phyloP scores from a whole-genome alignment of 1,140 invertebrate species.

The Drosophila lini region DNA sequence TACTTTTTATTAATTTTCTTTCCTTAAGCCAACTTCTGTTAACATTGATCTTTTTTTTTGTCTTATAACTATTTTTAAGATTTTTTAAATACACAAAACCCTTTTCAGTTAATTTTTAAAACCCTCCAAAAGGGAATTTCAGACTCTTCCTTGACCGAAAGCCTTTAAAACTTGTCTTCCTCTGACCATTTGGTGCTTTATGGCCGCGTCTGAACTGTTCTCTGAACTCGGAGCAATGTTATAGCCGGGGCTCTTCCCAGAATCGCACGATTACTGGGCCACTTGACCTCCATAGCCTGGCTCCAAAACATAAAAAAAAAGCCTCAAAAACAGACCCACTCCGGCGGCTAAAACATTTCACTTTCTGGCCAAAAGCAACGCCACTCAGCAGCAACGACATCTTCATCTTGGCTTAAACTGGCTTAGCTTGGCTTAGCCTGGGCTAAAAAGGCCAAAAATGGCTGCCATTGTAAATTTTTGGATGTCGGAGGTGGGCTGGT shows the following conservation, averaged over 20 bases:
- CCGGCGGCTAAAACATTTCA: slow-evolving; percentile 65
- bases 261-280: slow-evolving; percentile 50
- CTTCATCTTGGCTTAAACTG: slow-evolving; percentile 57
- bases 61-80: not conserved
- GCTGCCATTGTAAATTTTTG: slow-evolving; percentile 74
- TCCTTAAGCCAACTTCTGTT: not conserved
- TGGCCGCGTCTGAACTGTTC: slow-evolving; percentile 51
- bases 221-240: slow-evolving; percentile 57
- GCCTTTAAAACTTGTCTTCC: slow-evolving; percentile 43
- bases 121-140: slow-evolving; percentile 2
- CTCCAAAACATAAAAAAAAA: slow-evolving; percentile 1
- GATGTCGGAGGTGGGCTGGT: slow-evolving; percentile 50
- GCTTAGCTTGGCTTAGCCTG: not conserved
- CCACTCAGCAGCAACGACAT: slow-evolving; percentile 56
- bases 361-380: slow-evolving; percentile 56
- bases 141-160: not conserved
- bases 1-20: not conserved
- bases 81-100: not conserved
- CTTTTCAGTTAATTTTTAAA: not conserved
- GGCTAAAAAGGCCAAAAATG: slow-evolving; percentile 66
- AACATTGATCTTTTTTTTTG: not conserved
- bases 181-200: slow-evolving; percentile 73
- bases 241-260: slow-evolving; percentile 52
- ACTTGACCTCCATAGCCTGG: slow-evolving; percentile 62
- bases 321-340: slow-evolving; percentile 31